phyloP scores from a whole-genome alignment of 2,113 vertebrate species.

The Saccopteryx leptura region DNA sequence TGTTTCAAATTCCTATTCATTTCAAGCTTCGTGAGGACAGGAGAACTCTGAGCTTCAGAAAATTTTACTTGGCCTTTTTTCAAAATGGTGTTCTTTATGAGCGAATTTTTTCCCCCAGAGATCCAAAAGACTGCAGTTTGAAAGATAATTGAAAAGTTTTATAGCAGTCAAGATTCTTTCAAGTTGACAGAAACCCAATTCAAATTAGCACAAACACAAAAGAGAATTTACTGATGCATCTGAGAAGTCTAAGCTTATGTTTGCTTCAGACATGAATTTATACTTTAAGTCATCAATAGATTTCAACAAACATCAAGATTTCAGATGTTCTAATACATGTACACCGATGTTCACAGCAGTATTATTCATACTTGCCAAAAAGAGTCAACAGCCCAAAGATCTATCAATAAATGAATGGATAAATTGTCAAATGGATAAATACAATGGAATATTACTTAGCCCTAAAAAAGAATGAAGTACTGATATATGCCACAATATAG shows the following conservation, averaged over 20 bases:
- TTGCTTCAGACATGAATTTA: not conserved
- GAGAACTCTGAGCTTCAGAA: constrained; percentile 68
- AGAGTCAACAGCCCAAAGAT: not conserved
- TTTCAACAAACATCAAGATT: constrained; percentile 30
- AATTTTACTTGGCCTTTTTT: constrained; percentile 67
- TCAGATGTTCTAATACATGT: not conserved
- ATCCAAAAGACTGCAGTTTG: constrained; percentile 9
- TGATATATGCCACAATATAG: not conserved
- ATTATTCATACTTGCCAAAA: not conserved
- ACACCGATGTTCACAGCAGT: not conserved
- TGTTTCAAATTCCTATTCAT: constrained; percentile 69
- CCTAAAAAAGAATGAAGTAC: not conserved
- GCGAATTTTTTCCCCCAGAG: not conserved
- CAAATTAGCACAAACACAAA: not conserved
- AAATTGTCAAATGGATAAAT: not conserved
- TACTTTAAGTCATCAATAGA: constrained; percentile 47
- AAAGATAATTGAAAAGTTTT: constrained; percentile 58
- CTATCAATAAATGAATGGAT: not conserved
- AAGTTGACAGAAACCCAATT: constrained; percentile 19
- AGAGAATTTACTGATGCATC: not conserved
- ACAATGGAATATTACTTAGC: not conserved
- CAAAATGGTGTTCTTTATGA: constrained; percentile 60
- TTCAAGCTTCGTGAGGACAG: constrained; percentile 64
- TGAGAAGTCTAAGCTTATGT: constrained; percentile 7
- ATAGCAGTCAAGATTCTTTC: constrained; percentile 53